These are phyloP conservation scores for Panulirus ornatus DNA, from an alignment of 1,140 invertebrate genomes.

Conservation along the genomic window DNA sequence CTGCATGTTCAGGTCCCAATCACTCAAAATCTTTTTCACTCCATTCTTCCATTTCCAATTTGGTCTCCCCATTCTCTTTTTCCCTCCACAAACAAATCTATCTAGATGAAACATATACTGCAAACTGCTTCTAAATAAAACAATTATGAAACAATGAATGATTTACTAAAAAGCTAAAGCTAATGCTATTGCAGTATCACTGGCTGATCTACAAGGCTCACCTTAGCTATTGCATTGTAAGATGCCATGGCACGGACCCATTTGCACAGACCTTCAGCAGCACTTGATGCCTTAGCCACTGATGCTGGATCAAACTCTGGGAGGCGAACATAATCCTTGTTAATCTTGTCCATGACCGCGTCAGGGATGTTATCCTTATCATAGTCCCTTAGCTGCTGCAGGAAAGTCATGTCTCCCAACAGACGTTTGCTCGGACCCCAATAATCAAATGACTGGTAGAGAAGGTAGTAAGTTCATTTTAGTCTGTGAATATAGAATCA, in stretches of 20 bases:
- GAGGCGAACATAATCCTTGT: constrained; percentile 87
- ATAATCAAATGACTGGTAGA: constrained; percentile 87
- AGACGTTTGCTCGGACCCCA: constrained; percentile 95
- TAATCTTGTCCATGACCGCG: constrained; percentile 90
- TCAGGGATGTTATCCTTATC: constrained; percentile 94
- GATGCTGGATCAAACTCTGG: constrained; percentile 94
- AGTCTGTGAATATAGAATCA: too few relatives aligned
- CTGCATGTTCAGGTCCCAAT: too few relatives aligned
- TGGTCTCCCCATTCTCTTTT: too few relatives aligned
- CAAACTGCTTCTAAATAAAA: too few relatives aligned
- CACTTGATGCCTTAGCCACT: constrained; percentile 93
- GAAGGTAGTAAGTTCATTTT: constrained; percentile 22
- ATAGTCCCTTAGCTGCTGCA: constrained; percentile 91
- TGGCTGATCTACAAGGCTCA: constrained; percentile 38
- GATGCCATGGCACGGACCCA: constrained; percentile 85
- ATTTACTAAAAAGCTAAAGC: too few relatives aligned
- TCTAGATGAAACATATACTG: too few relatives aligned
- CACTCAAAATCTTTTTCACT: too few relatives aligned
- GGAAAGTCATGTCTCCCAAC: constrained; percentile 94
- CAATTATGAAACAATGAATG: too few relatives aligned
- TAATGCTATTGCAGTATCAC: too few relatives aligned
- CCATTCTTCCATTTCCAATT: too few relatives aligned
- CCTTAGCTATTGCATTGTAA: constrained; percentile 73
- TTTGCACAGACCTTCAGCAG: constrained; percentile 94
- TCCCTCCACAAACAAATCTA: too few relatives aligned